Evolutionary conservation across 2,113 vertebrate species (phyloP).

Genomic region (Canis aureus): DNA sequence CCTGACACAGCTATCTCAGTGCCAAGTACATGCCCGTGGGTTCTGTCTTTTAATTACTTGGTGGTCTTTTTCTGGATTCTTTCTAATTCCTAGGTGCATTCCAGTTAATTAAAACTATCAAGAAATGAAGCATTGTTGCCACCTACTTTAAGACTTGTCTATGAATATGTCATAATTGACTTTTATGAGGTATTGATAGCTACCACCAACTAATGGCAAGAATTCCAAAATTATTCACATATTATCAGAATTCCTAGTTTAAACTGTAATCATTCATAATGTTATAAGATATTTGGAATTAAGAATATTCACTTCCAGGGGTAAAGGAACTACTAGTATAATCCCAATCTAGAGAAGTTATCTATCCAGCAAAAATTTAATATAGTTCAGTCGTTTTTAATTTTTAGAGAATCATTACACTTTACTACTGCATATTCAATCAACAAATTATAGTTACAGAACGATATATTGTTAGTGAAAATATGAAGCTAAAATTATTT

Average conservation of each 20-base stretch:
- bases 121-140: neutral
- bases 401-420: slow-evolving; percentile 15
- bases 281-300: slow-evolving; percentile 32
- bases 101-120: slow-evolving; percentile 31
- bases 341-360: slow-evolving; percentile 11
- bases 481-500: slow-evolving; percentile 14
- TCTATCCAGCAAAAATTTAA: neutral
- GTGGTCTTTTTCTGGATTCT: neutral
- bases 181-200: neutral
- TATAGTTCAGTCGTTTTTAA: neutral
- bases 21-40: neutral
- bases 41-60: neutral
- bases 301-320: neutral
- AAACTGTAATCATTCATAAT: neutral
- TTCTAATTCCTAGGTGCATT: slow-evolving; percentile 23
- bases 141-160: neutral
- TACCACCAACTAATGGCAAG: neutral
- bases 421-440: neutral
- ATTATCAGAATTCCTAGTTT: slow-evolving; percentile 49
- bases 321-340: neutral
- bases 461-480: neutral
- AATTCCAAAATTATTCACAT: slow-evolving; percentile 43
- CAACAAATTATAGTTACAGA: slow-evolving; percentile 2
- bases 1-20: neutral
- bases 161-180: neutral